Base-by-base conservation (phyloP, 2,113 vertebrate species). In the Nothobranchius furzeri region DNA sequence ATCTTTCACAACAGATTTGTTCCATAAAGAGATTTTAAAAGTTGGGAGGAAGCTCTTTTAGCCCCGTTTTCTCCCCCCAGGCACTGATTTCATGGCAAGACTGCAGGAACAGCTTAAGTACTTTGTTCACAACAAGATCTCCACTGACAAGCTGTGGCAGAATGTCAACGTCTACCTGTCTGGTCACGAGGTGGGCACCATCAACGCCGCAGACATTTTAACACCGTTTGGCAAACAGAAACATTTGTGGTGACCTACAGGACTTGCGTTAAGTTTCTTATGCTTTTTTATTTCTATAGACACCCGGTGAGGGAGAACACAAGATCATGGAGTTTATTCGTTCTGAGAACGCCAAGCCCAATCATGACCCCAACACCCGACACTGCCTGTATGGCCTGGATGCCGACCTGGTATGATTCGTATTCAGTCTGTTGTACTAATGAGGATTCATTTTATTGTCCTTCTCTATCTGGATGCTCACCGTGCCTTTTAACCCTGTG, bases 321-420 rank as follows among this genome's bases (percentile, higher is more conserved):
- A 99, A 99, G 92, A 99, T 99, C 87, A 99, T 99, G 98, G 97
- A 99, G 88, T 99, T 99, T 87, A 99, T 99, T 81, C 95, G 97
- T 83, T 95, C 96, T 3, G 96, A 99, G 87, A 96, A 93, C 81
- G 67, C 87, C 57, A 95, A 92, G 64, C 92, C 94, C 3, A 87
- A 88, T 86, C 96, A 99, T 74, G 87, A 98, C 90, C 92, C 96
- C 64, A 98, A 99, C 88, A 98, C 96, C 70, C 94, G 98, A 45
- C 98, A 99, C 78, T 99, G 98, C 86, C 94, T 99, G 37, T 99
- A 99, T 48, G 98, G 98, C 74, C 94, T 99, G 89, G 98, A 99
- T 79, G 98, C 98, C 85, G 98, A 99, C 75, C 92, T 99, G 96
- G 97, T 99, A 94, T 10, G 8, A 20, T 58, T 70, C 46, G 13